Percentiles rank a stretch among this genome's conserved stretches.
Conservation (phyloP, 2,797 vertebrate genomes). For the Megalops cyprinoides region DNA sequence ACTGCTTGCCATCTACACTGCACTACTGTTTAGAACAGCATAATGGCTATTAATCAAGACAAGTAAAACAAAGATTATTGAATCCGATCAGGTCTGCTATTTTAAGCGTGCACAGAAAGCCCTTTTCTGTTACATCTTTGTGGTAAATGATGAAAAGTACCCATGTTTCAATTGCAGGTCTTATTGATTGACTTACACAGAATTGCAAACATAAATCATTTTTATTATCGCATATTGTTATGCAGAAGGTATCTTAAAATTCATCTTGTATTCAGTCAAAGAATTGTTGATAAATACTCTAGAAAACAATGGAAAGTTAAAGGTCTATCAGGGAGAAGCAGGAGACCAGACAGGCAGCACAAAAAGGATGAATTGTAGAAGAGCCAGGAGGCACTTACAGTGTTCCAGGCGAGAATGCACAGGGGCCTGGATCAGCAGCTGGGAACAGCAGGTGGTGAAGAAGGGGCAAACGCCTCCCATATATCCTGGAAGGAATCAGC, state of each 20-base stretch:
- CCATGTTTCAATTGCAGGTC: neutral
- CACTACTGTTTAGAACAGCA: neutral
- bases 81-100: neutral
- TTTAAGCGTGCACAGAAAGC: neutral
- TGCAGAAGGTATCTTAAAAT: no score
- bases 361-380: neutral
- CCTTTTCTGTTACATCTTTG: neutral
- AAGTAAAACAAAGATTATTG: neutral
- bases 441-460: neutral
- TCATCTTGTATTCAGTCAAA: no score
- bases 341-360: neutral
- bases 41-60: neutral
- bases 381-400: neutral
- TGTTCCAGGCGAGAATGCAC: neutral
- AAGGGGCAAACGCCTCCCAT: neutral
- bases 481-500: neutral
- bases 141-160: neutral
- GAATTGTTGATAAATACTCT: no score
- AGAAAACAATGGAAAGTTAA: no score
- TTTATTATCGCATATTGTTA: neutral
- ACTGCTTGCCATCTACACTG: neutral
- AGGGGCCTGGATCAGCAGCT: neutral
- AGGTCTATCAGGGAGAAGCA: neutral
- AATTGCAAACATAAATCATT: neutral
- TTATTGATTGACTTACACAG: neutral